Conservation (phyloP, 2,113 vertebrate species). For the Anoura caudifer region DNA sequence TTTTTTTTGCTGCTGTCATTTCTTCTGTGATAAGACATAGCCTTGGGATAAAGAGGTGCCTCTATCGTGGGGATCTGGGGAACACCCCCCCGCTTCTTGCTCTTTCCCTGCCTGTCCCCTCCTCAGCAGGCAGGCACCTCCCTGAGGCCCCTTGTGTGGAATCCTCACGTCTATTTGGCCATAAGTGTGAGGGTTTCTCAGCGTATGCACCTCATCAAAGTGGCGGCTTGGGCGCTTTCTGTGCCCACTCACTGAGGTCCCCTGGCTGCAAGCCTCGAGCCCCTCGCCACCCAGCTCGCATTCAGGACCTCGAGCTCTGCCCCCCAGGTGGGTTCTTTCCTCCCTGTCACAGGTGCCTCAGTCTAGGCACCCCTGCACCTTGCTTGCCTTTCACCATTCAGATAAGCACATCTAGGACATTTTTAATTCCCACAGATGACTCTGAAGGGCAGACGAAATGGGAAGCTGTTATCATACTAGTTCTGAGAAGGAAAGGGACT, state of each 20-base stretch:
- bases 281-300: neutral
- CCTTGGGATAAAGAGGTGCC: neutral
- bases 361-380: no score
- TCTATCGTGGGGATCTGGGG: accelerated
- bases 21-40: neutral
- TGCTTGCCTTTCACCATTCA: neutral
- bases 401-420: neutral
- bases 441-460: neutral
- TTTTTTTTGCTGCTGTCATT: neutral
- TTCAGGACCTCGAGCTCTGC: neutral
- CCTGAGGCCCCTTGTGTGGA: neutral
- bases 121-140: neutral
- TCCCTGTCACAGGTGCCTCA: neutral
- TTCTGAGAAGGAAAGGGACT: neutral
- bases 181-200: neutral
- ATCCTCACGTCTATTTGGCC: neutral
- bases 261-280: neutral
- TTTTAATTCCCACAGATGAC: neutral
- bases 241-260: neutral
- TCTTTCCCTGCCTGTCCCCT: neutral
- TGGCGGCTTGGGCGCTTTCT: neutral
- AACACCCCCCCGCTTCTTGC: accelerated
- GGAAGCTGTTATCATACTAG: neutral
- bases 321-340: neutral
- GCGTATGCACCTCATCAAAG: neutral